Base-by-base conservation (phyloP, 2,888 invertebrate genomes). In the Hyposoter didymator region DNA sequence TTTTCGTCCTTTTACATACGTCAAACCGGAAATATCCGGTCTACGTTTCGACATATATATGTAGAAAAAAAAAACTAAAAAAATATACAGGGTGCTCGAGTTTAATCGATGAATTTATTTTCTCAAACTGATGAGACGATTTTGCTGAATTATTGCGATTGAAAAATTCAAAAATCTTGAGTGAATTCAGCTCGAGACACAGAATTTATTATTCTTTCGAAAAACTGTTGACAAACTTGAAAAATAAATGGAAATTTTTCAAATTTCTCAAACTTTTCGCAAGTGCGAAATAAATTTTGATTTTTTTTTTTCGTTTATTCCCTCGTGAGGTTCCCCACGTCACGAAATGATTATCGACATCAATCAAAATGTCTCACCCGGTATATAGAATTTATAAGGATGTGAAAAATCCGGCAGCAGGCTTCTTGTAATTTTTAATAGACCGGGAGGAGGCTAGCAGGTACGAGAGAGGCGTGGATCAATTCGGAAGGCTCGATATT, bases 21-120 rank as follows among this genome's bases (percentile, higher is more conserved):
- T 47, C 22, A 59, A 82, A 82, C 78, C 84, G 84, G 84, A 84
- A 84, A 73, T 74, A 82, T 82, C 84, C 84, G 82, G 78, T 22
- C 55, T 75, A 75, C 62, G 66, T 43, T 84, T 78, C 22, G 35
- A 66, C 7, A 7, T 35, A 72, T 32, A 22, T 28, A n/a, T n/a
- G n/a, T n/a, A n/a, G n/a, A 45, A 2, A 10, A 14, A 43, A 67
- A 19, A 66, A 6, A 39, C n/a, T 8, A 17, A 0, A 19, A n/a
- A 19, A 28, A 59, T 59, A 1, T 59, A 59, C 28, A 28, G 28
- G 14, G 14, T 28, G 14, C 1, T 28, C 12, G 12, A 14, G 0
- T 59, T 14, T 28, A n/a, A 52, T 52, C 1, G 8, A 52, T 52
- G 7, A 8, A 52, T 19, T 19, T 14, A 52, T 52, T 19, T 19